Evolutionary conservation across 2,888 invertebrate species (phyloP).

Genomic region (Melanotus villosus): DNA sequence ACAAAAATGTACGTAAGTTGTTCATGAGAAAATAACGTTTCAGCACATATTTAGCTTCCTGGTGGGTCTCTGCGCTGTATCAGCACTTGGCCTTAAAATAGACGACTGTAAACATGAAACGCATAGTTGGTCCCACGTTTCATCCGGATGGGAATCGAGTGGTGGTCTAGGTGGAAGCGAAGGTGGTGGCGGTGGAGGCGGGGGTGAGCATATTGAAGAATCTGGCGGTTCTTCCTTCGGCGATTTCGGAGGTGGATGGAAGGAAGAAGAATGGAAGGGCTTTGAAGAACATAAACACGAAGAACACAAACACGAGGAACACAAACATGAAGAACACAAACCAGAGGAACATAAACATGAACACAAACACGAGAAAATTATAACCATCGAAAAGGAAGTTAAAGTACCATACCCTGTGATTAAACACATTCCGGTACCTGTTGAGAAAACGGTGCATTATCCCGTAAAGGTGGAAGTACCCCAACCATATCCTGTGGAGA

Average conservation of each 20-base stretch:
- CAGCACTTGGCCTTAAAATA: neutral
- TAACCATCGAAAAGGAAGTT: constrained; percentile 76
- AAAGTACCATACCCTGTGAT: constrained; percentile 78
- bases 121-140: neutral
- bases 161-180: neutral
- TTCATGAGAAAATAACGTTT: too few species aligned
- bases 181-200: neutral
- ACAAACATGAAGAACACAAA: constrained; percentile 3
- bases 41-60: constrained; percentile 6
- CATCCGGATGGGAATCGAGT: neutral
- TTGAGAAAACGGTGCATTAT: constrained; percentile 69
- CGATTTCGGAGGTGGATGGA: constrained; percentile 22
- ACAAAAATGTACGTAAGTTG: too few species aligned
- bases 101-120: neutral
- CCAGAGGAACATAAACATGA: constrained; percentile 12
- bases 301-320: neutral
- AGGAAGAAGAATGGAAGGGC: constrained; percentile 31
- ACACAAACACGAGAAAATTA: constrained; percentile 17
- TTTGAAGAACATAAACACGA: constrained; percentile 1
- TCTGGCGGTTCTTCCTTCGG: constrained; percentile 27
- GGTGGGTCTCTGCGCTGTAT: neutral
- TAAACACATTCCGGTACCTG: constrained; percentile 75
- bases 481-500: constrained; percentile 79
- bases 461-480: constrained; percentile 61
- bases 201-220: constrained; percentile 9